Evolutionary conservation across 64 coral and sea anemone species (phyloP).

Genomic region (Porites lutea): DNA sequence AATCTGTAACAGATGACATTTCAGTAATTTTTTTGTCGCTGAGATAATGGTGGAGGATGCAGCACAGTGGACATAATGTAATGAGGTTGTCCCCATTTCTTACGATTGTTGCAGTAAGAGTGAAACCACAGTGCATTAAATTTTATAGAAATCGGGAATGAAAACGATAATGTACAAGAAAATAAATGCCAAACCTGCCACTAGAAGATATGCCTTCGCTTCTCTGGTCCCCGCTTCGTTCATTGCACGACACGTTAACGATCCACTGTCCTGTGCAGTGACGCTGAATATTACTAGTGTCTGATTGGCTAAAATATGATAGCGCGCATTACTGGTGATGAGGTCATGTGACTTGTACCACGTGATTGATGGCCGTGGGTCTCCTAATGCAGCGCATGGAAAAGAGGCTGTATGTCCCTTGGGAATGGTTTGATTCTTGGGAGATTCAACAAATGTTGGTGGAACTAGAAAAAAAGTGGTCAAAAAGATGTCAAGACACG

Average conservation of each 20-base stretch:
- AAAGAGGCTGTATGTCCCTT: slow-evolving; percentile 56
- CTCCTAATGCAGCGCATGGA: slow-evolving; percentile 61
- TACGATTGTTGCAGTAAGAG: not conserved
- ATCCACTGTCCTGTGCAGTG: slow-evolving; percentile 57
- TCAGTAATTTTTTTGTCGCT: not conserved
- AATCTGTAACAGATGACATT: slow-evolving; percentile 40
- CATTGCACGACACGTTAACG: slow-evolving; percentile 62
- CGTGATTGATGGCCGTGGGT: slow-evolving; percentile 71
- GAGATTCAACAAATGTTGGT: slow-evolving; percentile 47
- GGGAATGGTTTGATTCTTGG: slow-evolving; percentile 62
- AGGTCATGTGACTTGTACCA: slow-evolving; percentile 53
- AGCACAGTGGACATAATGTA: too few relatives aligned
- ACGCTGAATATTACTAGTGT: slow-evolving; percentile 47
- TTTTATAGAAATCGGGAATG: not conserved
- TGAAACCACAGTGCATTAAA: not conserved
- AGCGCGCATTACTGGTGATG: not conserved
- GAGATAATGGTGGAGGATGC: not conserved
- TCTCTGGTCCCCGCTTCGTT: slow-evolving; percentile 68
- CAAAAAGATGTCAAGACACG: not conserved
- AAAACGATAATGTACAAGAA: too few relatives aligned
- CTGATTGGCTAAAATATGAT: slow-evolving; percentile 52
- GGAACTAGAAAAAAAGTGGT: slow-evolving; percentile 37
- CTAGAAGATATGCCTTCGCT: slow-evolving; percentile 48
- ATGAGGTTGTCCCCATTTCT: too few relatives aligned
- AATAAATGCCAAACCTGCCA: slow-evolving; percentile 58